Evolutionary conservation across 2,797 vertebrate genomes (phyloP).

Genomic region (Gymnothorax reevesii): DNA sequence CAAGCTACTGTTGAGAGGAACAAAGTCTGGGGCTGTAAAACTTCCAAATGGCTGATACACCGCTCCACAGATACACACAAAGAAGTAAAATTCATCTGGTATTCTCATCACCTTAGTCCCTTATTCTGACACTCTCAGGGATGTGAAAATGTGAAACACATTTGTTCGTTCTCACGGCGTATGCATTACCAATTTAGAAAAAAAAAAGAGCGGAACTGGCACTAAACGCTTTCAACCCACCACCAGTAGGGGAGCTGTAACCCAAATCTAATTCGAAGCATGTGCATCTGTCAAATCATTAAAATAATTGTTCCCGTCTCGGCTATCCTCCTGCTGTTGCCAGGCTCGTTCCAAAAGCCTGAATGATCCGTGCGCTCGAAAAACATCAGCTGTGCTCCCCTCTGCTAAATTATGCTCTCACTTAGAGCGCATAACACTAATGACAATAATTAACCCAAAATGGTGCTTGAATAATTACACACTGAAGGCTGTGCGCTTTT

Average conservation of each 20-base stretch:
- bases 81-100: not conserved
- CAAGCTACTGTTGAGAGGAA: not conserved
- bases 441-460: slow-evolving; percentile 98
- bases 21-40: not conserved
- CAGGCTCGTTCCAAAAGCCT: slow-evolving; percentile 86
- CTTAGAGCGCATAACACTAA: slow-evolving; percentile 92
- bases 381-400: slow-evolving; percentile 78
- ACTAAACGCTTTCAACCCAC: slow-evolving; percentile 72
- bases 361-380: slow-evolving; percentile 93
- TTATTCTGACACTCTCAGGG: slow-evolving; percentile 23
- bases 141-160: slow-evolving; percentile 32
- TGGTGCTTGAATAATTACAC: slow-evolving; percentile 95
- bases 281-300: slow-evolving; percentile 96
- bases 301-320: slow-evolving; percentile 98
- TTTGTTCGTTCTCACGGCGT: slow-evolving; percentile 47
- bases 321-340: slow-evolving; percentile 94
- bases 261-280: slow-evolving; percentile 92
- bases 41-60: not conserved
- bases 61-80: not conserved
- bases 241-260: slow-evolving; percentile 83
- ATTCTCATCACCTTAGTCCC: not conserved
- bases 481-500: slow-evolving; percentile 71
- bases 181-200: slow-evolving; percentile 78
- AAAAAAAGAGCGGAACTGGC: slow-evolving; percentile 57
- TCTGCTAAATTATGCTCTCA: slow-evolving; percentile 86